Percentiles rank a stretch among this genome's conserved stretches.
phyloP scores from a whole-genome alignment of 1,140 invertebrate genomes.

The Globodera ellingtonae region DNA sequence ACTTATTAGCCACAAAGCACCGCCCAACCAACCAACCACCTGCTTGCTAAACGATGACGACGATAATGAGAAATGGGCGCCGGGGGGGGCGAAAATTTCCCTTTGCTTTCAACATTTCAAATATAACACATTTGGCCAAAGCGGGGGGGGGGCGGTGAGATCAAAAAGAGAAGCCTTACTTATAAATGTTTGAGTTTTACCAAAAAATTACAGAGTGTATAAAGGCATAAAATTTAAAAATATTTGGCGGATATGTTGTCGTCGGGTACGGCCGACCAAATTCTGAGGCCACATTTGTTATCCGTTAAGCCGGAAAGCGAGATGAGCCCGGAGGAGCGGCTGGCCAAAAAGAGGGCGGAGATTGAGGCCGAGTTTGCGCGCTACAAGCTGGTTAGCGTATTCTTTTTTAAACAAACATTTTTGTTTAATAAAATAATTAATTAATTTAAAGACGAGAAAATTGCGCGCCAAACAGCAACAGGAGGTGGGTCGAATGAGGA shows the following conservation, averaged over 20 bases:
- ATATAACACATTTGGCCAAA: too few relatives aligned
- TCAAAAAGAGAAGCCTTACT: too few relatives aligned
- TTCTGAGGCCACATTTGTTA: not conserved
- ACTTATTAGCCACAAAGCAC: too few relatives aligned
- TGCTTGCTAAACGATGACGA: not conserved
- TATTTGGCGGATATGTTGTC: not conserved
- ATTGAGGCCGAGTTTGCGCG: slow-evolving; percentile 64
- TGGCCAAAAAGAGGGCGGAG: slow-evolving; percentile 60
- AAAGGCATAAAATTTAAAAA: too few relatives aligned
- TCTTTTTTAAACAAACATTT: slow-evolving; percentile 37
- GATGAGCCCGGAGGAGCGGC: slow-evolving; percentile 63
- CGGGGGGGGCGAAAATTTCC: too few relatives aligned
- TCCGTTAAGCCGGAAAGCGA: slow-evolving; percentile 34
- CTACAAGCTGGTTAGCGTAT: slow-evolving; percentile 62
- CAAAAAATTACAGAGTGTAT: too few relatives aligned
- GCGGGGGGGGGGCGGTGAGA: too few relatives aligned
- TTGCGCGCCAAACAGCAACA: slow-evolving; percentile 19
- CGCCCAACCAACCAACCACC: not conserved
- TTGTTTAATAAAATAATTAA: not conserved
- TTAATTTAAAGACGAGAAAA: not conserved
- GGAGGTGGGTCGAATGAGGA: slow-evolving; percentile 26
- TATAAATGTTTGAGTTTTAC: too few relatives aligned
- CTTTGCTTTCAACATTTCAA: too few relatives aligned
- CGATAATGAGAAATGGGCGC: not conserved
- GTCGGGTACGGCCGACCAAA: not conserved